phyloP scores from a whole-genome alignment of 2,797 vertebrate species.

The Siniperca scherzeri region DNA sequence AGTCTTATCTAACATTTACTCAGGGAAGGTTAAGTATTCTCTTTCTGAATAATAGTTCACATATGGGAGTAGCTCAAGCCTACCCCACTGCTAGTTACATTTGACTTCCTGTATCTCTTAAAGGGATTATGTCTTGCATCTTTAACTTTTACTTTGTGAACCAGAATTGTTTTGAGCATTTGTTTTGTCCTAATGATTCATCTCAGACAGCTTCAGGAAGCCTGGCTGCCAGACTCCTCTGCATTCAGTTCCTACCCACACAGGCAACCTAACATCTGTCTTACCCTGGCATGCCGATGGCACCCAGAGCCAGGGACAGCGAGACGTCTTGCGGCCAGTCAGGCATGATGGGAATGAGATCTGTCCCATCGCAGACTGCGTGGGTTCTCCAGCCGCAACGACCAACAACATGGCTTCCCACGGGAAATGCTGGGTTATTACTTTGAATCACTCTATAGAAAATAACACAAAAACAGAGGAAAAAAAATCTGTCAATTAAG shows the following conservation, averaged over 20 bases:
- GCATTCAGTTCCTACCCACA: not conserved
- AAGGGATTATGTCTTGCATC: not conserved
- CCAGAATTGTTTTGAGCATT: not conserved
- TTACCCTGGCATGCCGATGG: conserved; percentile 94
- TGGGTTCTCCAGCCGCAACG: conserved; percentile 90
- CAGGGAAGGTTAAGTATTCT: not conserved
- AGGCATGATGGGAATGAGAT: conserved; percentile 77
- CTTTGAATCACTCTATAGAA: conserved; percentile 89
- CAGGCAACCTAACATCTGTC: not conserved
- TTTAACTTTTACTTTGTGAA: not conserved
- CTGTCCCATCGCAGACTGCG: conserved; percentile 85
- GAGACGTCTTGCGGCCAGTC: conserved; percentile 90
- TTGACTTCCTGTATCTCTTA: not conserved
- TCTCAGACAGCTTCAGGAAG: not conserved
- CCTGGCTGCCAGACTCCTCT: not conserved
- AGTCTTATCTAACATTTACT: not conserved
- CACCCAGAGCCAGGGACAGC: conserved; percentile 89
- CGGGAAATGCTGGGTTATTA: conserved; percentile 86
- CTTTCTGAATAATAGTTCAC: not conserved
- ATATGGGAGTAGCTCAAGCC: not conserved
- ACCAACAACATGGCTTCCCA: conserved; percentile 83
- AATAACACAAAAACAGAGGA: conserved; percentile 1
- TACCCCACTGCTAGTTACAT: not conserved
- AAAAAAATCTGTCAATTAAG: not conserved
- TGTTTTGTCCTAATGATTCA: not conserved